Conservation (phyloP, 2,113 vertebrate genomes). For the Prietella phreatophila region DNA sequence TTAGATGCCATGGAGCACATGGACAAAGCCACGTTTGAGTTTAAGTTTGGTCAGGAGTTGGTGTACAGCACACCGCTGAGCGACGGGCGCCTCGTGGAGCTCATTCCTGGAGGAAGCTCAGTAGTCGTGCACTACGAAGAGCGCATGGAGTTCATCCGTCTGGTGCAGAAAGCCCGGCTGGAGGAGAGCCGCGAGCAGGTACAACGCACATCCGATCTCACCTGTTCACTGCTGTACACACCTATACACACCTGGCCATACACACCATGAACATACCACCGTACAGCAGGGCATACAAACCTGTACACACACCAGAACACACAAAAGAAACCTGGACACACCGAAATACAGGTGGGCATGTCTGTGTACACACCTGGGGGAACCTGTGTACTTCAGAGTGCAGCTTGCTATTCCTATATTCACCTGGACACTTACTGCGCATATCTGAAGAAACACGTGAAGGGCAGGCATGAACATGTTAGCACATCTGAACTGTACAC, state of each 20-base stretch:
- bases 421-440: not conserved
- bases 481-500: not conserved
- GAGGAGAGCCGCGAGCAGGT: slow-evolving; percentile 95
- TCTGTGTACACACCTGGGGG: not conserved
- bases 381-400: not conserved
- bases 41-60: slow-evolving; percentile 92
- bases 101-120: slow-evolving; percentile 82
- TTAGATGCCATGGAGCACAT: slow-evolving; percentile 95
- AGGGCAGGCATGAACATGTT: not conserved
- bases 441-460: not conserved
- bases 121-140: slow-evolving; percentile 84
- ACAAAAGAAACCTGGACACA: not conserved
- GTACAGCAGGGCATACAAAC: not conserved
- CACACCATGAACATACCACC: not conserved
- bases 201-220: slow-evolving; percentile 20
- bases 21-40: slow-evolving; percentile 94
- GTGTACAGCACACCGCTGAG: slow-evolving; percentile 91
- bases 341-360: not conserved
- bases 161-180: slow-evolving; percentile 88
- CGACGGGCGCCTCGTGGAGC: slow-evolving; percentile 84
- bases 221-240: not conserved
- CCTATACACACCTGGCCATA: not conserved
- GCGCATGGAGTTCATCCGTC: slow-evolving; percentile 82
- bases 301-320: not conserved
- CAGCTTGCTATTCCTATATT: not conserved